A percentile compares a stretch with the other conserved stretches of the same genome.
phyloP scores from a whole-genome alignment of 2,113 vertebrate genomes.

The Microcebus jonahi region DNA sequence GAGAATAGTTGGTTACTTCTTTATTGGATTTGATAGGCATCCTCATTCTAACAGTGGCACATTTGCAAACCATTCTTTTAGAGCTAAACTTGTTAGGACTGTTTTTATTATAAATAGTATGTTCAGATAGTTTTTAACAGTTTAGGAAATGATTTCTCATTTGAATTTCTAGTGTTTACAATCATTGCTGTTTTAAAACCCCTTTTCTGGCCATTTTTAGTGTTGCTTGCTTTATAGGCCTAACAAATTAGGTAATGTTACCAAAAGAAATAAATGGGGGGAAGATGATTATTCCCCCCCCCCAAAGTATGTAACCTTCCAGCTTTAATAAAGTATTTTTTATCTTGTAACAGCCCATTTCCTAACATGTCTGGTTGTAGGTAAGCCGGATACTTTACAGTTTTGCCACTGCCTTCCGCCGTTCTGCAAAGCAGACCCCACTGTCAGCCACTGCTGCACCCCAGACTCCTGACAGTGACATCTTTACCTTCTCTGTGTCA shows the following conservation, averaged over 20 bases:
- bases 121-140: constrained; percentile 18
- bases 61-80: constrained; percentile 5
- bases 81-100: background rate
- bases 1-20: background rate
- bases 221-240: background rate
- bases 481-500: constrained; percentile 98
- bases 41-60: background rate
- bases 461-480: constrained; percentile 96
- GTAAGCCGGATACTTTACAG: constrained; percentile 98
- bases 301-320: background rate
- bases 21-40: background rate
- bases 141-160: constrained; percentile 16
- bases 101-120: background rate
- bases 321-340: constrained; percentile 12
- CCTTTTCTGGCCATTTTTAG: background rate
- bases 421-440: constrained; percentile 93
- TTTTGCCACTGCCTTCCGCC: constrained; percentile 98
- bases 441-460: constrained; percentile 89
- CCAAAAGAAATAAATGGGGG: background rate
- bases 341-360: constrained; percentile 53
- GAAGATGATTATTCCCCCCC: background rate
- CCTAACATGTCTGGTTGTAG: constrained; percentile 82
- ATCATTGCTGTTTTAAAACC: background rate
- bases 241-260: constrained; percentile 34
- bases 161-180: constrained; percentile 3